Base-by-base conservation (phyloP, 2,113 vertebrate genomes). In the Aegithalos caudatus region DNA sequence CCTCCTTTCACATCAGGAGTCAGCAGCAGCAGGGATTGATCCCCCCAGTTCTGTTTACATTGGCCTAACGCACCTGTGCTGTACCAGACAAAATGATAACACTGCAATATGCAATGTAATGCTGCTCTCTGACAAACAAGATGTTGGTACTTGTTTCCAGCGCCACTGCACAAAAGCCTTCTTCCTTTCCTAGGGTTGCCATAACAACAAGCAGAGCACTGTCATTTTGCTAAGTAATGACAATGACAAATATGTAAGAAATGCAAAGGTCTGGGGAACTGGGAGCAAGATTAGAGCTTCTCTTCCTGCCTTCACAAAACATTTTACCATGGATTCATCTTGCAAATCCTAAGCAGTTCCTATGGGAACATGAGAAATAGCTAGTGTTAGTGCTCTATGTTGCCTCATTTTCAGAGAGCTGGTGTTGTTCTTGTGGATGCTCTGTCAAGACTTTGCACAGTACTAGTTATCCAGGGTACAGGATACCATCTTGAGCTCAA, bases 171-270 rank as follows among this genome's bases (percentile, higher is more conserved):
- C 33, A 71, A 86, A 88, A 86, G 67, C 72, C 57, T 81, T 44
- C 85, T 48, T 91, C 76, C 51, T 64, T 28, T 86, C 56, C 61
- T 53, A 65, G 10, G 31, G 92, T 94, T 93, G 82, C 92, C 86
- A 93, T 92, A 94, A 90, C 94, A 94, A 96, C 93, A 86, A 95
- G 69, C 44, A 66, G 57, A 83, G 72, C 1, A 0, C 53, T 86
- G 90, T 88, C 90, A 93, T 86, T 96, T 94, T 84, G 79, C 82
- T 86, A 92, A 95, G 82, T 90, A 91, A 90, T 76, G 82, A 96
- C 94, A 96, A 65, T 80, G 94, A 94, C 94, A 95, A 95, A 92
- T 84, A 92, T 12, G 38, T 79, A 81, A 92, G 76, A 96, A 96
- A 93, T 81, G 69, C 80, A 91, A 84, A 95, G 72, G 82, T 94